These are phyloP conservation scores for Tetragonisca angustula DNA, from an alignment of 2,888 invertebrate genomes.

Conservation along the genomic window DNA sequence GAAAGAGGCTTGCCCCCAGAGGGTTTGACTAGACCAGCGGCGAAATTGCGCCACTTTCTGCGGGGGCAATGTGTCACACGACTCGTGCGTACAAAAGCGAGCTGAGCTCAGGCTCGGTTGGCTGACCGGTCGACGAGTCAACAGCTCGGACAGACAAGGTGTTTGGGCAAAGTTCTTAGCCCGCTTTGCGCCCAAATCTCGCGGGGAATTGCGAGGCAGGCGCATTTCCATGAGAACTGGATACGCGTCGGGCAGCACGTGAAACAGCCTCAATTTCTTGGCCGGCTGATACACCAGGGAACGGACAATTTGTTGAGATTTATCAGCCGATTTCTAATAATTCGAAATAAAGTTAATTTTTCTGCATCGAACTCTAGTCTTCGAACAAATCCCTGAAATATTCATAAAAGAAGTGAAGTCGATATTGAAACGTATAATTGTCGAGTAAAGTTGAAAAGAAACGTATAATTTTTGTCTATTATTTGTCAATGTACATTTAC, in stretches of 20 bases:
- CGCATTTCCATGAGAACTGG: slow-evolving; percentile 8
- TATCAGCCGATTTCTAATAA: too few relatives aligned
- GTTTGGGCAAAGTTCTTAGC: slow-evolving; percentile 9
- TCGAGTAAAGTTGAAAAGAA: too few relatives aligned
- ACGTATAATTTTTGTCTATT: too few relatives aligned
- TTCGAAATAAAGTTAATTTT: too few relatives aligned
- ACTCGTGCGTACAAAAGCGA: slow-evolving; percentile 12
- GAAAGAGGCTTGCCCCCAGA: background rate
- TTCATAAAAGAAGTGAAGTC: too few relatives aligned
- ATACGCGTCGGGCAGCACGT: background rate
- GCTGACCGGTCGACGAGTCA: slow-evolving; percentile 29
- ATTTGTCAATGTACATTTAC: too few relatives aligned
- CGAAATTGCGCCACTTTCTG: slow-evolving; percentile 45
- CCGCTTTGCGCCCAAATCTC: background rate
- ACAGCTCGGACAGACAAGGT: slow-evolving; percentile 14
- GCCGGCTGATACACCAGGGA: background rate
- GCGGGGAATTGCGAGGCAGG: background rate
- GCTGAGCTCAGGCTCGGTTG: background rate
- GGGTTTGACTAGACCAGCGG: slow-evolving; percentile 5
- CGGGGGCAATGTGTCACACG: slow-evolving; percentile 27
- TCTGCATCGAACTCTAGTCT: too few relatives aligned
- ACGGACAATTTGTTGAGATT: background rate
- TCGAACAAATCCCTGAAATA: too few relatives aligned
- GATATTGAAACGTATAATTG: too few relatives aligned
- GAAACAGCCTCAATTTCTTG: background rate